phyloP scores from a whole-genome alignment of 2,113 vertebrate species.

The Myrmophylax atrothorax region DNA sequence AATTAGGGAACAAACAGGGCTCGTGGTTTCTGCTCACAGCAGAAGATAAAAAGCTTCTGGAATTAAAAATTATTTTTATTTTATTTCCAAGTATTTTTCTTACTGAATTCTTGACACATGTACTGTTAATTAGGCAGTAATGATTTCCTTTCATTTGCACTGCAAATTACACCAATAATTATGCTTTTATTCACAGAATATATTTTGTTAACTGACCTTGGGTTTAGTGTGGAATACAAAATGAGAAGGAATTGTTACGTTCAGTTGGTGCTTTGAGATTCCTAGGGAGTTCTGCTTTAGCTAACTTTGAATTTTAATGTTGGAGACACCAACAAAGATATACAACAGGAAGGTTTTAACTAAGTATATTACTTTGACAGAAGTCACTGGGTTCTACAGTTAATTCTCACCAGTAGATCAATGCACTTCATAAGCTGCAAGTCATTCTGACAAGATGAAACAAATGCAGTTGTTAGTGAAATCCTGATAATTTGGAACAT shows the following conservation, averaged over 20 bases:
- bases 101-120: conserved; percentile 53
- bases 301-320: conserved; percentile 58
- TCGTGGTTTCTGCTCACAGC: conserved; percentile 25
- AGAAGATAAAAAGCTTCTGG: conserved; percentile 40
- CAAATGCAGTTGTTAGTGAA: conserved; percentile 67
- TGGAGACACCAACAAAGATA: conserved; percentile 41
- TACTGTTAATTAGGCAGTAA: conserved; percentile 57
- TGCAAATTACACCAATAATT: conserved; percentile 64
- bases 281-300: conserved; percentile 26
- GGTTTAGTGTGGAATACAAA: conserved; percentile 48
- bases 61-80: conserved; percentile 27
- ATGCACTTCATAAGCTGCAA: conserved; percentile 57
- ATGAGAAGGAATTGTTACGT: conserved; percentile 32
- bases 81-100: conserved; percentile 38
- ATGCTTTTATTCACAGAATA: conserved; percentile 58
- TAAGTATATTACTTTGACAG: conserved; percentile 67
- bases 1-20: conserved; percentile 22
- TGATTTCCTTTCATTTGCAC: conserved; percentile 64
- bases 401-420: conserved; percentile 73
- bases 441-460: conserved; percentile 70
- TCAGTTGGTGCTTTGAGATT: conserved; percentile 23
- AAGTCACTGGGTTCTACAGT: conserved; percentile 61
- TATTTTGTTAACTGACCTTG: conserved; percentile 60
- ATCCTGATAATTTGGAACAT: conserved; percentile 63
- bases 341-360: conserved; percentile 50